Conservation (phyloP, 2,113 vertebrate species). For the Brienomyrus longianalis region DNA sequence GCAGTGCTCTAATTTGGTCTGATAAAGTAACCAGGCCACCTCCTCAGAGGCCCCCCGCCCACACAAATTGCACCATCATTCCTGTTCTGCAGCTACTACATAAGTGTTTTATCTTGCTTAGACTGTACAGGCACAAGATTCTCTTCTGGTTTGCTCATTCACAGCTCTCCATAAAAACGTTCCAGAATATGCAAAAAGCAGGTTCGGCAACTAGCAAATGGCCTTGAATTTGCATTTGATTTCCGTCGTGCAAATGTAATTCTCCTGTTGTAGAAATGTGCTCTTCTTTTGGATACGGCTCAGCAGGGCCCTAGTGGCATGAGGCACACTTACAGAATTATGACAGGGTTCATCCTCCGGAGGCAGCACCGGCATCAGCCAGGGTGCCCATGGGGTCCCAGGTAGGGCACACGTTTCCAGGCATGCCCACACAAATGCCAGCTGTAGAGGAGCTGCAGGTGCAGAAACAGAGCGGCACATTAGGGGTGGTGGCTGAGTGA, state of each 20-base stretch:
- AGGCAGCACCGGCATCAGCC: not conserved
- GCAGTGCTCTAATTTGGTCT: constrained; percentile 1
- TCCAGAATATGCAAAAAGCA: not conserved
- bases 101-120: not conserved
- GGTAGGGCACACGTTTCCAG: not conserved
- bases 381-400: not conserved
- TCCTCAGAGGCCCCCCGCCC: not conserved
- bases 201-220: not conserved
- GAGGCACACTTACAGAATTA: not conserved
- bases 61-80: not conserved
- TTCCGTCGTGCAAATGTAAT: not conserved
- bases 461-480: not conserved
- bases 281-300: not conserved
- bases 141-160: not conserved
- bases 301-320: not conserved
- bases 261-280: not conserved
- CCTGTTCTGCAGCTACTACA: not conserved
- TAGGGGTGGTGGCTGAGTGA: not conserved
- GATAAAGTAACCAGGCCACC: not conserved
- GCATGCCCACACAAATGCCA: not conserved
- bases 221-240: not conserved
- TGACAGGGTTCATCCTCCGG: not conserved
- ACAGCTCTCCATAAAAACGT: not conserved
- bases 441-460: not conserved
- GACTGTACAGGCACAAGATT: not conserved